Conservation (phyloP, 1,140 invertebrate species). For the Diabrotica undecimpunctata region DNA sequence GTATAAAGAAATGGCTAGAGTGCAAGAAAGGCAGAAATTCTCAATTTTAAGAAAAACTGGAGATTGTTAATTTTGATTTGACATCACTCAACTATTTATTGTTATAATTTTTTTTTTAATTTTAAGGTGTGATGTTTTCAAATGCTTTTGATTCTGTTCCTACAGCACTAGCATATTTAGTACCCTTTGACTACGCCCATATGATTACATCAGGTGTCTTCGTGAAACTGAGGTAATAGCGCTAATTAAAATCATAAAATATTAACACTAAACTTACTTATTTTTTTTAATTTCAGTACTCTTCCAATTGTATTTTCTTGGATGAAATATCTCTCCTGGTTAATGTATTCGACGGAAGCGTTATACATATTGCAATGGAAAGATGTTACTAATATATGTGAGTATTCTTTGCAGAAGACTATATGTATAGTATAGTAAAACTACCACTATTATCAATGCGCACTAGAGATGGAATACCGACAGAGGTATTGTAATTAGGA, state of each 20-base stretch:
- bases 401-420: constrained; percentile 38
- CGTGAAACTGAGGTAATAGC: constrained; percentile 69
- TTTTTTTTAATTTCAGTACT: constrained; percentile 53
- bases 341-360: constrained; percentile 88
- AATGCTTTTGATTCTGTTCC: constrained; percentile 76
- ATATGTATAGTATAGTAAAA: too few relatives aligned
- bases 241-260: not conserved
- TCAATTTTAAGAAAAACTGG: too few relatives aligned
- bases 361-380: constrained; percentile 78
- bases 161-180: constrained; percentile 75
- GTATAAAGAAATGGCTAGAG: too few relatives aligned
- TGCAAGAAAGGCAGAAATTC: too few relatives aligned
- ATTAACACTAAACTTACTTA: not conserved
- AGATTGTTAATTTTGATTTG: too few relatives aligned
- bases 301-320: constrained; percentile 76
- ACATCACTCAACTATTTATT: too few relatives aligned
- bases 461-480: too few relatives aligned
- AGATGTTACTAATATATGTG: constrained; percentile 73
- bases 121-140: constrained; percentile 78
- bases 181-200: constrained; percentile 81
- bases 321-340: constrained; percentile 88
- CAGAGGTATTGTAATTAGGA: too few relatives aligned
- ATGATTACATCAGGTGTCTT: constrained; percentile 87
- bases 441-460: too few relatives aligned
- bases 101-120: too few relatives aligned